A percentile compares a stretch with the other conserved stretches of the same genome.
These are phyloP conservation scores for Triplophysa bombifrons DNA, from an alignment of 2,797 vertebrate species.

Conservation along the genomic window DNA sequence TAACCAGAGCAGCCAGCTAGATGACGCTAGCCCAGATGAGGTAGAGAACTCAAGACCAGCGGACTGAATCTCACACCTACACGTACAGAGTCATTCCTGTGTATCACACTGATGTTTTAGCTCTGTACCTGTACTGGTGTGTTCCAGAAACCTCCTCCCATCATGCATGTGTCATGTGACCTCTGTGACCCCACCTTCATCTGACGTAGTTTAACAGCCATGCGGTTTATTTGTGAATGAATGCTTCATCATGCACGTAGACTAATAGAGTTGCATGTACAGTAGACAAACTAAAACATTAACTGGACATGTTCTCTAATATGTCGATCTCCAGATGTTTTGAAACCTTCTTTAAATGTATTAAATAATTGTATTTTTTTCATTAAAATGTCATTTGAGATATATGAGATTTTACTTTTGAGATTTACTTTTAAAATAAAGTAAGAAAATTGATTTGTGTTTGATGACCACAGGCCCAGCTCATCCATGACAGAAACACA, in stretches of 20 bases:
- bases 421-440: too few relatives aligned
- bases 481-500: constrained; percentile 94
- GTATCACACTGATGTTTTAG: constrained; percentile 13
- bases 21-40: constrained; percentile 81
- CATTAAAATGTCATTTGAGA: too few relatives aligned
- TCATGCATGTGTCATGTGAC: constrained; percentile 52
- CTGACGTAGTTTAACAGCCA: background rate
- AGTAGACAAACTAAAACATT: constrained; percentile 23
- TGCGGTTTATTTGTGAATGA: background rate
- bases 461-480: constrained; percentile 82
- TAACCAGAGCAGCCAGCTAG: constrained; percentile 74
- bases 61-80: constrained; percentile 45
- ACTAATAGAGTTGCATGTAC: constrained; percentile 29
- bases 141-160: constrained; percentile 25
- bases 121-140: constrained; percentile 51
- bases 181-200: constrained; percentile 26
- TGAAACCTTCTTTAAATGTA: too few relatives aligned
- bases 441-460: background rate
- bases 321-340: too few relatives aligned
- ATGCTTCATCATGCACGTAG: constrained; percentile 40
- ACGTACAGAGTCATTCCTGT: constrained; percentile 47
- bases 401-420: too few relatives aligned
- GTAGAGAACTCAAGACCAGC: constrained; percentile 70
- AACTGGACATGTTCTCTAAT: background rate
- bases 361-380: too few relatives aligned